Base-by-base conservation (phyloP, 2,888 invertebrate species). In the Cenopis cana region DNA sequence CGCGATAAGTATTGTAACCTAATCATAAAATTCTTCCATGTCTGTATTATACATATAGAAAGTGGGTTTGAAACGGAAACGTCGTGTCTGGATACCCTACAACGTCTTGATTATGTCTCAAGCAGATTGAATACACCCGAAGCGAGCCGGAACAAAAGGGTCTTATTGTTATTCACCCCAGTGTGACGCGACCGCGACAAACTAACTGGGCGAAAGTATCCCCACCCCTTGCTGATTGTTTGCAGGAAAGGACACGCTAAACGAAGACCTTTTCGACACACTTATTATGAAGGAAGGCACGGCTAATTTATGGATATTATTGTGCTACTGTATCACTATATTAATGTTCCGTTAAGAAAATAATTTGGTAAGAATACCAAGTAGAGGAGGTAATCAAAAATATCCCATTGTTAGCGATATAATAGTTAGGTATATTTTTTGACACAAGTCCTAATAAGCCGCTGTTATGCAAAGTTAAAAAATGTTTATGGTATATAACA, bases 141-240 rank as follows among this genome's bases (percentile, higher is more conserved):
- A 82, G 82, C 80, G 80, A 81, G 74, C 82, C 83, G 84, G 85
- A 86, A 91, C 89, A 89, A 89, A 86, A 89, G 90, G 88, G 83
- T 85, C 89, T 88, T 90, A 91, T 92, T 92, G 89, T 91, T 91
- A 91, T 91, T 89, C 91, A 91, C 91, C 92, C 91, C 86, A 80
- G 80, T 83, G 83, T 80, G 81, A 83, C 82, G 79, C 77, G 74
- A 69, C 72, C 79, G 82, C 86, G 88, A 90, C 90, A 88, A 87
- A 88, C 88, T 87, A 87, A 86, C 89, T 87, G 85, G 87, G 81
- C 82, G 82, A 80, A 78, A 78, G 75, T 82, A 80, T 78, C 80
- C 76, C 79, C 84, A 79, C 84, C 85, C 83, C 83, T 61, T 66
- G 62, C 68, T 67, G 70, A 73, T 73, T 70, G 73, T 70, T 57